These are phyloP conservation scores for Panzeria rudis DNA, from an alignment of 2,888 invertebrate species.

Conservation along the genomic window DNA sequence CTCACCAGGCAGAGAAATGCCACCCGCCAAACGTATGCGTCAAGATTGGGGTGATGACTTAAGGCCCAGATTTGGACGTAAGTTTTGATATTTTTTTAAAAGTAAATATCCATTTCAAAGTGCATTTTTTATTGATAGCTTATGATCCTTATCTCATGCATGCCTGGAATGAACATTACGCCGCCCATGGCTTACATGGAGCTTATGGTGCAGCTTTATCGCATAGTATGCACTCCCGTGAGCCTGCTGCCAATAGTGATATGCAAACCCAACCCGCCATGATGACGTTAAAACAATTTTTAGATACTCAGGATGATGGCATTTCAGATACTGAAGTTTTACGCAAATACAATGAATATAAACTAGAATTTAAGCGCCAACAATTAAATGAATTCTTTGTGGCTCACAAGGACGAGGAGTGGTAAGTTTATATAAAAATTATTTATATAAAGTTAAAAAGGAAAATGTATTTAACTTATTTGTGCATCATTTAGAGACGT, in stretches of 20 bases:
- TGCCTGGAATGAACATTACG: conserved; percentile 83
- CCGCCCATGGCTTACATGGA: conserved; percentile 80
- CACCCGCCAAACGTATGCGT: conserved; percentile 91
- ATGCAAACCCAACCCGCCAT: conserved; percentile 94
- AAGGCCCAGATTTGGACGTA: conserved; percentile 84
- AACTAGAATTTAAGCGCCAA: conserved; percentile 97
- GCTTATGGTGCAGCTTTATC: conserved; percentile 76
- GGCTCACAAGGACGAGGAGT: conserved; percentile 99
- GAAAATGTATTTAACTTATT: background rate
- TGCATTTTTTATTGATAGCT: conserved; percentile 73
- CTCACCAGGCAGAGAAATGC: conserved; percentile 90
- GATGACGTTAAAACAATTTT: conserved; percentile 98
- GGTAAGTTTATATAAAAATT: conserved; percentile 87
- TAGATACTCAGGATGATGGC: conserved; percentile 97
- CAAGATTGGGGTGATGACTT: conserved; percentile 88
- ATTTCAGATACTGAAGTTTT: conserved; percentile 99
- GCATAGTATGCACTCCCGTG: conserved; percentile 76
- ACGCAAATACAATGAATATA: conserved; percentile 98
- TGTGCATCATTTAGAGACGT: conserved; percentile 13
- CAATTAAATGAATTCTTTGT: conserved; percentile 99
- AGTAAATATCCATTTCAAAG: background rate
- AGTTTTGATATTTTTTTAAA: conserved; percentile 37
- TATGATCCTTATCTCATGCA: conserved; percentile 83
- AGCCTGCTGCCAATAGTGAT: conserved; percentile 78
- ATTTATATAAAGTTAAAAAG: background rate